Conservation (phyloP, 2,113 vertebrate genomes). For the Etheostoma spectabile region DNA sequence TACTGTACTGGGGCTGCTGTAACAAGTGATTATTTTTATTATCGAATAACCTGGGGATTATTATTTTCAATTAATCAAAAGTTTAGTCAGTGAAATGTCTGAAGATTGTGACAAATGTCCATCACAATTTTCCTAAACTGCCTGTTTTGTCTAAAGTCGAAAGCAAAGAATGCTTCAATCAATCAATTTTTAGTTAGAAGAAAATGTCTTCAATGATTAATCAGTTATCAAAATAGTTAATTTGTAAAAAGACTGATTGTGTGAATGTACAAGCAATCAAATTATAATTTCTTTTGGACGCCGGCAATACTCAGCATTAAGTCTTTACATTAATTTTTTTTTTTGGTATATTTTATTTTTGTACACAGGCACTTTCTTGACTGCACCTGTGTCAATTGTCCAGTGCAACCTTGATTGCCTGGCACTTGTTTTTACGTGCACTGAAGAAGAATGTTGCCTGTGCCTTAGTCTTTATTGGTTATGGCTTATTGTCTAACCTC, state of each 20-base stretch:
- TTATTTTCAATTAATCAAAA: neutral
- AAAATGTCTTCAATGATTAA: neutral
- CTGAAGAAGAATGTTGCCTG: too few relatives aligned
- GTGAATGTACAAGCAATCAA: neutral
- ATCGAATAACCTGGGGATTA: neutral
- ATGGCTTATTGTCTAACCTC: too few relatives aligned
- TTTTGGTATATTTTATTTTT: constrained; percentile 1
- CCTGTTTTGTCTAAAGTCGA: neutral
- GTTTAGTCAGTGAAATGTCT: neutral
- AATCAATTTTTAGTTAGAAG: too few relatives aligned
- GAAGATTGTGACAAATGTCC: neutral
- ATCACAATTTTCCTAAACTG: neutral
- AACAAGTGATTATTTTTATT: neutral
- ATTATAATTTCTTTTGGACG: neutral
- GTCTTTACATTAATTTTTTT: neutral
- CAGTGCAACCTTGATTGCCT: too few relatives aligned
- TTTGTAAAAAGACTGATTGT: neutral
- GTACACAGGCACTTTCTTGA: too few relatives aligned
- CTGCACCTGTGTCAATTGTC: too few relatives aligned
- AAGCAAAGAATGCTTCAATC: neutral
- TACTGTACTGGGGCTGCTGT: neutral
- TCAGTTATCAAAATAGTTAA: neutral
- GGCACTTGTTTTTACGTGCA: too few relatives aligned
- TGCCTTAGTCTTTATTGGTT: too few relatives aligned
- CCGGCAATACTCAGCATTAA: neutral